These are phyloP conservation scores for Silurus glanis DNA, from an alignment of 2,113 vertebrate genomes.

Conservation along the genomic window DNA sequence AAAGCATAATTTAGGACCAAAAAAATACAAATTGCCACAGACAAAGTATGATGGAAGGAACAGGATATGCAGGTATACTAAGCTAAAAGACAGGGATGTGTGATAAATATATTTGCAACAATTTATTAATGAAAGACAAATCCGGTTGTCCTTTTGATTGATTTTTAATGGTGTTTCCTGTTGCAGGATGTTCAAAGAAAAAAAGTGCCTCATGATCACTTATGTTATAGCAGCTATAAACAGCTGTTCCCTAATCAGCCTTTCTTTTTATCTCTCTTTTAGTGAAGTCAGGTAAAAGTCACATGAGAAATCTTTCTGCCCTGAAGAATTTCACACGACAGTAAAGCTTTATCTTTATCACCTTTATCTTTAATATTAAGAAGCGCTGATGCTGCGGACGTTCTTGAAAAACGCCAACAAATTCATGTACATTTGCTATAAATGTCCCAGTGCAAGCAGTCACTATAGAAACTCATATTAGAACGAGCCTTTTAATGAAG, in stretches of 20 bases:
- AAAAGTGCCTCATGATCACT: not conserved
- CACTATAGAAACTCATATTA: not conserved
- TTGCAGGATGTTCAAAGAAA: not conserved
- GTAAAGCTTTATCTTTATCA: not conserved
- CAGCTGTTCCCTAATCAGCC: not conserved
- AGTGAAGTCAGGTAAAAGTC: not conserved
- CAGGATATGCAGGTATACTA: not conserved
- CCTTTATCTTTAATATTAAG: too few relatives aligned
- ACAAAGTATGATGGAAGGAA: not conserved
- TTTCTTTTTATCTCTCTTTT: not conserved
- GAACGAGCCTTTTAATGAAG: not conserved
- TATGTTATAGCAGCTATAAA: not conserved
- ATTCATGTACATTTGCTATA: not conserved
- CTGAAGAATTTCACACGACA: not conserved
- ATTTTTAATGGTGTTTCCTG: not conserved
- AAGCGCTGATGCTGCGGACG: not conserved
- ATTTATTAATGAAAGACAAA: not conserved
- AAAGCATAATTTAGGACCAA: not conserved
- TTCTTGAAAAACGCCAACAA: not conserved
- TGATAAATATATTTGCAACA: not conserved
- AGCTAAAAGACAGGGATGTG: not conserved
- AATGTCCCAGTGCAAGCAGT: not conserved
- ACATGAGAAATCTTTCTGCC: not conserved
- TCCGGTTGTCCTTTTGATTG: not conserved
- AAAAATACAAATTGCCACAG: not conserved